Evolutionary conservation across 2,113 vertebrate genomes (phyloP), one percentile per base, ranked within the genome.

Genomic region (Shinisaurus crocodilurus): DNA sequence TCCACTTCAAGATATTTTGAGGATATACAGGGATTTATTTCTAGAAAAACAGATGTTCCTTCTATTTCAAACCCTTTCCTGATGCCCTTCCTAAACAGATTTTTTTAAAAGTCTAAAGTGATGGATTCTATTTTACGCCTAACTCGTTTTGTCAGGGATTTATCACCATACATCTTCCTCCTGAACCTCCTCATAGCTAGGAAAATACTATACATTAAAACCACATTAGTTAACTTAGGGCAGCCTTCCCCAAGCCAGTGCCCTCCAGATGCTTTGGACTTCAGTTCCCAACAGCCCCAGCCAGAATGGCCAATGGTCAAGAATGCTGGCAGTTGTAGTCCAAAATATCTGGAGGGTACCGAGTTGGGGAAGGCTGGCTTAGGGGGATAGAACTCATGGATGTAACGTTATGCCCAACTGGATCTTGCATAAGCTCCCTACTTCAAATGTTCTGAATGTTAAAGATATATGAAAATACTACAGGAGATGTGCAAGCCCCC

Each of bases 181-280:
- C 40, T 65, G 67, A 40, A 82, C 63, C 12, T 1, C 0, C 13
- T 34, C 40, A 82, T 20, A 70, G 0, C 23, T 12, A 89, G 77
- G 79, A 88, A 2, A 89, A 65, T 79, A 3, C 13, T 15, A 74
- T 5, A 82, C 27, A 16, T 88, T 0, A 0, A 90, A 91, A 81
- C 32, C 32, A 40, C 90, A 70, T 10, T 82, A 20, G 82, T 88
- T 34, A 7, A 93, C 82, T 85, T 86, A 90, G 88, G 25, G 5
- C 16, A 63, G 60, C 16, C 60, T 63, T 20, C 60, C 60, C 60
- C 60, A 63, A 23, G 1, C 60, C 5, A 16, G 15, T 63, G 15
- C 60, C 60, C 5, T 63, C 60, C 20, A 23, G 16, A 63, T 63
- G 16, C 18, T 63, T 63, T 63, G 18, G 60, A 63, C 60, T 63